These are phyloP conservation scores for Pteronotus mesoamericanus DNA, from an alignment of 2,797 vertebrate species.

Conservation along the genomic window DNA sequence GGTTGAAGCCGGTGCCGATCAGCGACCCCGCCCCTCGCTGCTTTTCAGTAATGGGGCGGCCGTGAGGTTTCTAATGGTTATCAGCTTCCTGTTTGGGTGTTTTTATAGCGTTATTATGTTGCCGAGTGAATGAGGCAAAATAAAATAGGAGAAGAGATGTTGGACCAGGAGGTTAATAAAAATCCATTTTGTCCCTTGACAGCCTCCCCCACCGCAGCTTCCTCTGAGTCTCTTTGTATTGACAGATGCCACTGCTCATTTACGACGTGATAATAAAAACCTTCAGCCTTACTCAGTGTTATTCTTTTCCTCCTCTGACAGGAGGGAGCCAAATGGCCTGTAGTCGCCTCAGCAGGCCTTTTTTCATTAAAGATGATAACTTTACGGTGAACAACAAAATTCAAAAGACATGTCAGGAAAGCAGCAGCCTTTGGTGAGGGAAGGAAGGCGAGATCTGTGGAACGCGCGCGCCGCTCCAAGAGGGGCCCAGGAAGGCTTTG, in stretches of 20 bases:
- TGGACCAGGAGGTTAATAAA: conserved; percentile 82
- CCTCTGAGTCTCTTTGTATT: conserved; percentile 84
- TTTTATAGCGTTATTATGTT: conserved; percentile 76
- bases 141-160: conserved; percentile 73
- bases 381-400: conserved; percentile 72
- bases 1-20: background rate
- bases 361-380: conserved; percentile 83
- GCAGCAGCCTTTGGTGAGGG: conserved; percentile 42
- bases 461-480: accelerated
- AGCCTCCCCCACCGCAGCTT: conserved; percentile 78
- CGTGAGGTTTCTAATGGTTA: conserved; percentile 10
- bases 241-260: conserved; percentile 88
- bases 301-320: conserved; percentile 82
- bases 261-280: conserved; percentile 89
- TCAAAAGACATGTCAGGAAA: conserved; percentile 62
- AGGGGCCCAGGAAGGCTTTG: background rate
- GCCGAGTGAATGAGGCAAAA: conserved; percentile 80
- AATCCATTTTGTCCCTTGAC: conserved; percentile 81
- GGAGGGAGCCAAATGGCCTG: conserved; percentile 84
- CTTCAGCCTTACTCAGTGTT: conserved; percentile 81
- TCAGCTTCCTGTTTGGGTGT: conserved; percentile 69
- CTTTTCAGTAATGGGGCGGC: background rate
- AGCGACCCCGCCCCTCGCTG: background rate
- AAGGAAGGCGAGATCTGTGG: conserved; percentile 23
- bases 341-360: conserved; percentile 79